Percentiles rank a stretch among this genome's conserved stretches.
Conservation (phyloP, 2,888 invertebrate genomes). For the Ommatoiulus sabulosus region DNA sequence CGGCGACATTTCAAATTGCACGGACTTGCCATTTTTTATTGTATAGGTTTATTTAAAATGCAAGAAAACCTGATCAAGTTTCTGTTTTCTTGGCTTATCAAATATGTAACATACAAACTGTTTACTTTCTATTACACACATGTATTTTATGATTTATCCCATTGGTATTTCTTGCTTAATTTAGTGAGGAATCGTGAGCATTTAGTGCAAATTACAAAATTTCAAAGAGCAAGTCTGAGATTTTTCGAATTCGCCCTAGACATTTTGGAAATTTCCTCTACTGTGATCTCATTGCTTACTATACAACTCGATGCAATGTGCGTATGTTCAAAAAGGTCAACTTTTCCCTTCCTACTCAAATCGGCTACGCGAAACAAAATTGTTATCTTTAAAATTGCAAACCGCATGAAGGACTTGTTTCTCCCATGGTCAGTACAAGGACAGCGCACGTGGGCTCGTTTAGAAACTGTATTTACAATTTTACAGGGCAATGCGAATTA, state of each 20-base stretch:
- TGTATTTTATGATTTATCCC: too few relatives aligned
- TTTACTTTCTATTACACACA: too few relatives aligned
- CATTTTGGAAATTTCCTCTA: background rate
- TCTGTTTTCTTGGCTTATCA: too few relatives aligned
- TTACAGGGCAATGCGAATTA: background rate
- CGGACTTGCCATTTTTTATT: background rate
- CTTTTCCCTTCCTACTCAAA: constrained; percentile 28
- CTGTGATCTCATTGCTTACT: background rate
- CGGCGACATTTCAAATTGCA: background rate
- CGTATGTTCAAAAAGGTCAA: constrained; percentile 7
- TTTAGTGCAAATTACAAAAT: background rate
- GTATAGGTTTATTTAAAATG: background rate
- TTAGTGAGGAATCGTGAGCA: too few relatives aligned
- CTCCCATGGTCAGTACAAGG: constrained; percentile 41
- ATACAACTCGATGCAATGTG: background rate
- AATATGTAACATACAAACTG: too few relatives aligned
- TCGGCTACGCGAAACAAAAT: background rate
- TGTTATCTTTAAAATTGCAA: background rate
- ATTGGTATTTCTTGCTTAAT: too few relatives aligned
- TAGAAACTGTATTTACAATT: background rate
- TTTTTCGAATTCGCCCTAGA: background rate
- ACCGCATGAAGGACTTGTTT: constrained; percentile 25
- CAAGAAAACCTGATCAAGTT: too few relatives aligned
- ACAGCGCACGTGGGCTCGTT: background rate
- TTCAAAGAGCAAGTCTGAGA: background rate